Conservation (phyloP, 1,140 invertebrate species). For the Dufourea novaeangliae region DNA sequence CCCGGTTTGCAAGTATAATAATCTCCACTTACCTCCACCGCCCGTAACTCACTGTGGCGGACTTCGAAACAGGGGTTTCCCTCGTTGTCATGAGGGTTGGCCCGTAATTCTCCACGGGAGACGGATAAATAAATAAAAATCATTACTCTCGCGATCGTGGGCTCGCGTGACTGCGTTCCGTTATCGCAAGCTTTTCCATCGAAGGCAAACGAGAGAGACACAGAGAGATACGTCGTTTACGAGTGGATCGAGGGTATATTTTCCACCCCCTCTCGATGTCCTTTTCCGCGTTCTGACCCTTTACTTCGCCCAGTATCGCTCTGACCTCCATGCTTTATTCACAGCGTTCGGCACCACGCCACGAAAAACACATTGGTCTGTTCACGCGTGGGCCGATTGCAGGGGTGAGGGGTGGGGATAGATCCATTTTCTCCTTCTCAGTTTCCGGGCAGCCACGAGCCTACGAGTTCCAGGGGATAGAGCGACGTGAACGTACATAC, state of each 20-base stretch:
- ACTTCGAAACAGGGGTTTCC: not conserved
- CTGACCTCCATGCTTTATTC: not conserved
- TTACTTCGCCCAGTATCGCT: not conserved
- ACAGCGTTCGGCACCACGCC: not conserved
- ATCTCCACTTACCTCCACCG: slow-evolving; percentile 31
- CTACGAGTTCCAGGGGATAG: not conserved
- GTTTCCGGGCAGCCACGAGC: not conserved
- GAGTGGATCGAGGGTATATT: not conserved
- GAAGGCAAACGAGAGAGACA: too few relatives aligned
- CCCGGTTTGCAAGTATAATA: not conserved
- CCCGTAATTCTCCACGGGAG: slow-evolving; percentile 5
- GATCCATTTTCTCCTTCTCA: not conserved
- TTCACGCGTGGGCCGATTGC: not conserved
- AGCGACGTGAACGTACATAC: too few relatives aligned
- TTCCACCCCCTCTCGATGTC: not conserved
- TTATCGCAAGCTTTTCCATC: not conserved
- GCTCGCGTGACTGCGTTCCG: slow-evolving; percentile 40
- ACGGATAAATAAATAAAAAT: slow-evolving; percentile 43
- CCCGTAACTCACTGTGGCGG: not conserved
- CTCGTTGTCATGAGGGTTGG: not conserved
- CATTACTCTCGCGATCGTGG: slow-evolving; percentile 27
- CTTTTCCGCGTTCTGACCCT: not conserved
- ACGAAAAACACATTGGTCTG: not conserved
- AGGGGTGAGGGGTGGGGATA: too few relatives aligned
- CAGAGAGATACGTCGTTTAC: not conserved